Base-by-base conservation (phyloP, 35 echinoderm and acorn worm species). In the Heliocidaris erythrogramma region DNA sequence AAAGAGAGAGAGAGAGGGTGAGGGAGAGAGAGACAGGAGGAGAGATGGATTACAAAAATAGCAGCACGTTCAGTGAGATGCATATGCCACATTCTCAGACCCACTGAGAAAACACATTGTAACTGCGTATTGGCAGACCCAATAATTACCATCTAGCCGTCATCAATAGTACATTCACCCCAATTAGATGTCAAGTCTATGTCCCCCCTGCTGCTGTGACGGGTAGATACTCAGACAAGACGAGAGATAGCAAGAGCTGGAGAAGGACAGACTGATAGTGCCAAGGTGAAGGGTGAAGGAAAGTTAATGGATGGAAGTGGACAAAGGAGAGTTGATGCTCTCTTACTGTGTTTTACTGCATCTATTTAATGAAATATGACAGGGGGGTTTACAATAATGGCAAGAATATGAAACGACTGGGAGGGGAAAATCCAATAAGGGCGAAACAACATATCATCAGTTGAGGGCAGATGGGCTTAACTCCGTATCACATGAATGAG, bases 101-200 rank as follows among this genome's bases (percentile, higher is more conserved):
- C 30, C n/a, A 50, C 91, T 30, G 91, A 92, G 91, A 92, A 47
- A 92, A 92, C 32, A 90, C 88, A 35, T 18, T 90, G 53, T 50
- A 30, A 92, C 49, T 24, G 53, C 29, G 30, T 92, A 92, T 78
- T 78, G 65, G 65, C 65, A 27, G 65, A 78, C 65, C 65, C 65
- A 78, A 78, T 78, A 78, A 78, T 78, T 78, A 78, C 65, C 65
- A 78, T 78, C 65, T 78, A 78, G 27, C 65, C 65, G 27, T 92
- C 91, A 92, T 92, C 48, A 50, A 92, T 92, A 78, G 65, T 78
- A 78, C 65, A 78, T 78, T 78, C 65, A 78, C 65, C 65, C 65
- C 65, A 78, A 78, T 78, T 78, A 78, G 5, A 78, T 78, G 65
- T 78, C 65, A 78, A 78, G 65, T 78, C 65, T n/a, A 78, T 78